Conservation (phyloP, 2,888 invertebrate species). For the Papilio demoleus region DNA sequence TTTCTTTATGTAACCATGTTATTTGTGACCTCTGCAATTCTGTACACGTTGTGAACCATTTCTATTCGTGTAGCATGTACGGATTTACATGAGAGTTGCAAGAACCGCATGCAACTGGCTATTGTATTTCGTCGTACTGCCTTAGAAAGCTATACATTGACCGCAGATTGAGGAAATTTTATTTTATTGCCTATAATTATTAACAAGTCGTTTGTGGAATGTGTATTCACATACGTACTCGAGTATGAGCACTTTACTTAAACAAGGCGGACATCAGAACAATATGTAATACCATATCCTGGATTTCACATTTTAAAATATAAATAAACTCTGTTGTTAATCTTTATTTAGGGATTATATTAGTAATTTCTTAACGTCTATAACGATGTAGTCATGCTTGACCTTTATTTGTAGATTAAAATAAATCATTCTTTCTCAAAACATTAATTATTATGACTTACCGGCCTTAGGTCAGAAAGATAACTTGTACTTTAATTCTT, state of each 20-base stretch:
- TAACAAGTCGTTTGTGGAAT: conserved; percentile 53
- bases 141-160: conserved; percentile 39
- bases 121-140: conserved; percentile 33
- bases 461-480: not conserved
- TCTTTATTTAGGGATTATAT: not conserved
- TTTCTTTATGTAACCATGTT: conserved; percentile 5
- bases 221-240: conserved; percentile 45
- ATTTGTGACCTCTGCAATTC: not conserved
- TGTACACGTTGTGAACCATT: conserved; percentile 26
- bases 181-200: conserved; percentile 59
- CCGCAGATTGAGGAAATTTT: conserved; percentile 53
- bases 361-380: not conserved
- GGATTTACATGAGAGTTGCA: conserved; percentile 15
- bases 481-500: not conserved
- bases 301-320: not conserved
- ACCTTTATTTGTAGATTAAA: not conserved
- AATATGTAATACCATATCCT: not conserved
- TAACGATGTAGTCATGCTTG: not conserved
- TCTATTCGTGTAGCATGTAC: conserved; percentile 33
- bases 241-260: conserved; percentile 12
- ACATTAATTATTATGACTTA: not conserved
- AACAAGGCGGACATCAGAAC: not conserved
- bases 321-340: too few species aligned
- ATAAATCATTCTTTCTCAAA: not conserved
- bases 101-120: conserved; percentile 30